Evolutionary conservation across 2,113 vertebrate genomes (phyloP).

Genomic region (Hepsetus odoe): DNA sequence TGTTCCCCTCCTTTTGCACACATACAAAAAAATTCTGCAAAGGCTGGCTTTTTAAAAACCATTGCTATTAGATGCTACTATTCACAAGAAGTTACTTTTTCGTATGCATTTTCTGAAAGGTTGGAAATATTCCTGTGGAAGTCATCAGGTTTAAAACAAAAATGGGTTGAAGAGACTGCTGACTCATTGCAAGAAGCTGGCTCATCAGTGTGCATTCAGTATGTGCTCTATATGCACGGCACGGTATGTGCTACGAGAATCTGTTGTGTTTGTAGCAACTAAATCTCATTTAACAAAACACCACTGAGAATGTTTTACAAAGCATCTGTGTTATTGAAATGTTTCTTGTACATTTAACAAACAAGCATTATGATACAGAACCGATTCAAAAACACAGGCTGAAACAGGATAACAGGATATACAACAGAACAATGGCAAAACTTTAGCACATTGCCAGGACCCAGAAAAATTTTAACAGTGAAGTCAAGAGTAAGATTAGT

Average conservation of each 20-base stretch:
- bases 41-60: no score
- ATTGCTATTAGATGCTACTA: not conserved
- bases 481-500: not conserved
- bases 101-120: not conserved
- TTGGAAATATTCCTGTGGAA: not conserved
- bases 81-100: not conserved
- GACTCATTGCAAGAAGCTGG: not conserved
- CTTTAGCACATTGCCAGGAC: not conserved
- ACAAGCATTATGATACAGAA: no score
- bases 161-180: not conserved
- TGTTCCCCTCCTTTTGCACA: constrained; percentile 41
- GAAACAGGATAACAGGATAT: not conserved
- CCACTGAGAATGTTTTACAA: constrained; percentile 57
- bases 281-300: constrained; percentile 32
- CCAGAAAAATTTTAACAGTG: not conserved
- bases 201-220: not conserved
- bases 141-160: not conserved
- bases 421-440: constrained; percentile 4
- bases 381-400: not conserved
- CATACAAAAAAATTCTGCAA: constrained; percentile 65
- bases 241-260: not conserved
- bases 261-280: not conserved
- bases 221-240: not conserved
- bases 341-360: not conserved
- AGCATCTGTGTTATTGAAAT: constrained; percentile 1